These are phyloP conservation scores for Cynodonichthys magdalenae DNA, from an alignment of 2,797 vertebrate species.

Conservation along the genomic window DNA sequence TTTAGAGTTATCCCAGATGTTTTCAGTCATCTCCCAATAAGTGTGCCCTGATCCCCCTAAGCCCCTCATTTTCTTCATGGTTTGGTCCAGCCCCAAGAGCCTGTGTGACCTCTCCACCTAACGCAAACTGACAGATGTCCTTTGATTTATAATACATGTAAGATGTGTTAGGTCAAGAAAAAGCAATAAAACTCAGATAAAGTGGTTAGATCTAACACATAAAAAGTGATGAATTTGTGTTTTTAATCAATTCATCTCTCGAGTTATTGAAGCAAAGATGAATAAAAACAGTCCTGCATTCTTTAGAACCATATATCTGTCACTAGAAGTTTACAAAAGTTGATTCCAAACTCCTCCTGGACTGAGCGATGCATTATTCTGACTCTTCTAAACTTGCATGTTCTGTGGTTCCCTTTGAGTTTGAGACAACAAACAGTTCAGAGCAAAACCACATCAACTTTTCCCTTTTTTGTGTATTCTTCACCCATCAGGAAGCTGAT, in stretches of 20 bases:
- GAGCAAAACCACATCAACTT: constrained; percentile 31
- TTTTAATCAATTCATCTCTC: constrained; percentile 18
- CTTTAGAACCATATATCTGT: neutral
- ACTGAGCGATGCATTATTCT: neutral
- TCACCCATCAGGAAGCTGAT: constrained; percentile 62
- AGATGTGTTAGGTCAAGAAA: constrained; percentile 36
- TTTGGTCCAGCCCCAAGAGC: constrained; percentile 68
- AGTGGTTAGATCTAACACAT: constrained; percentile 17
- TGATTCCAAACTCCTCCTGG: neutral
- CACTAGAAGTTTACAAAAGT: neutral
- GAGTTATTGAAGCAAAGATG: constrained; percentile 3
- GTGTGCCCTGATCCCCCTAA: constrained; percentile 78
- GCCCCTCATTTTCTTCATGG: constrained; percentile 68
- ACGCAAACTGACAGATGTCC: constrained; percentile 54
- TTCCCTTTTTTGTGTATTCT: constrained; percentile 25
- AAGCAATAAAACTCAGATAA: constrained; percentile 30
- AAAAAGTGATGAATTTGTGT: constrained; percentile 1
- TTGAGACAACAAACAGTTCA: constrained; percentile 19
- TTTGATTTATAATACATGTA: constrained; percentile 44
- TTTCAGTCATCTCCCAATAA: constrained; percentile 81
- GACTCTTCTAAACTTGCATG: neutral
- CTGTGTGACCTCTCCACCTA: constrained; percentile 72
- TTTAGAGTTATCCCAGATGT: constrained; percentile 81
- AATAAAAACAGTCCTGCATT: neutral
- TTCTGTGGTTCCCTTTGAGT: neutral